phyloP scores from a whole-genome alignment of 1,140 invertebrate species.

The Bombus sibiricus region DNA sequence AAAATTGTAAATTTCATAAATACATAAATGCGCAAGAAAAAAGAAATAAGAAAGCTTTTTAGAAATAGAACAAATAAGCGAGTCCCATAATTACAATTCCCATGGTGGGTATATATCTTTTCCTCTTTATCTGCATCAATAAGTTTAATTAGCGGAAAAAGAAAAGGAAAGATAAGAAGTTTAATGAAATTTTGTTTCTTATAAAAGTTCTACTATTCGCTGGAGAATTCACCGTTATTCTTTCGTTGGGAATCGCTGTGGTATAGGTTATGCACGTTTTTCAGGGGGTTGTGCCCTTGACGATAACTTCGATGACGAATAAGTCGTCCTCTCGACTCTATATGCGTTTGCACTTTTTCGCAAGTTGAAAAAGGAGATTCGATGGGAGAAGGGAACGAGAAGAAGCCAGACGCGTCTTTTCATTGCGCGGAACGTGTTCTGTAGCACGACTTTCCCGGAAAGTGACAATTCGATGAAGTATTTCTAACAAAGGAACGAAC shows the following conservation, averaged over 20 bases:
- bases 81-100: no score
- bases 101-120: no score
- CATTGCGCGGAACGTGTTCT: neutral
- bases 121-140: neutral
- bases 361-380: slow-evolving; percentile 6
- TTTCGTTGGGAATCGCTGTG: neutral
- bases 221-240: neutral
- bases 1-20: neutral
- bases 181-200: neutral
- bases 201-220: neutral
- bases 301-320: slow-evolving; percentile 20
- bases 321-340: slow-evolving; percentile 1
- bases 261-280: neutral
- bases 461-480: neutral
- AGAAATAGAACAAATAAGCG: no score
- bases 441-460: neutral
- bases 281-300: slow-evolving; percentile 11
- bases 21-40: no score
- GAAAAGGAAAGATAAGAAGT: neutral
- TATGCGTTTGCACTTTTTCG: slow-evolving; percentile 4
- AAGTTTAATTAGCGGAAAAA: neutral
- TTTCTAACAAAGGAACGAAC: neutral
- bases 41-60: neutral
- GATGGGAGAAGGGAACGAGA: neutral
- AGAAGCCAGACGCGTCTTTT: neutral